Percentiles rank a stretch among this genome's conserved stretches.
phyloP scores from a whole-genome alignment of 2,797 vertebrate genomes.

The Anguilla obscura region DNA sequence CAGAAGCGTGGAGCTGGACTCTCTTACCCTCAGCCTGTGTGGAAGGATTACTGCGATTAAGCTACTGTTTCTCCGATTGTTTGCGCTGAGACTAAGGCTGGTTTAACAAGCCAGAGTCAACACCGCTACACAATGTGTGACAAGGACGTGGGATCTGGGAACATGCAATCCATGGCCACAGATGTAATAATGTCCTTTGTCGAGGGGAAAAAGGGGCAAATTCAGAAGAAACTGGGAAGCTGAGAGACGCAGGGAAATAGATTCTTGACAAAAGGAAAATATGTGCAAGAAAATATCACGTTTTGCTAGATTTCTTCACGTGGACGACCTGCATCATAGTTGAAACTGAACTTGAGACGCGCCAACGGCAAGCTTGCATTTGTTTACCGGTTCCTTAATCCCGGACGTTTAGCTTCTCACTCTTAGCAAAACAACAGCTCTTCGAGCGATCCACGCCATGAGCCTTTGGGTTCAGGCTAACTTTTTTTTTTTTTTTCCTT shows the following conservation, averaged over 20 bases:
- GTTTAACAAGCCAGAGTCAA: constrained; percentile 66
- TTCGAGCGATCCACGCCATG: neutral
- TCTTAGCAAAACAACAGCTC: neutral
- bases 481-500: neutral
- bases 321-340: no score
- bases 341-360: neutral
- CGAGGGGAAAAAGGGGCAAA: constrained; percentile 21
- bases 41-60: constrained; percentile 61
- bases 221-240: neutral
- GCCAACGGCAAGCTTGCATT: neutral
- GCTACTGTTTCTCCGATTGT: constrained; percentile 67
- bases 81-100: constrained; percentile 63
- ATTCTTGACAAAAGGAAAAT: neutral
- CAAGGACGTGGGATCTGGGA: constrained; percentile 58
- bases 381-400: neutral
- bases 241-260: constrained; percentile 13
- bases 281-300: neutral
- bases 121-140: constrained; percentile 65
- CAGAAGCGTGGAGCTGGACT: constrained; percentile 60
- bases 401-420: neutral
- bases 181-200: constrained; percentile 31
- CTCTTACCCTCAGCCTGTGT: constrained; percentile 57
- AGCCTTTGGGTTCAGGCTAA: neutral
- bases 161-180: constrained; percentile 53
- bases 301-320: neutral